phyloP scores from a whole-genome alignment of 2,113 vertebrate genomes.

The Scomber scombrus region DNA sequence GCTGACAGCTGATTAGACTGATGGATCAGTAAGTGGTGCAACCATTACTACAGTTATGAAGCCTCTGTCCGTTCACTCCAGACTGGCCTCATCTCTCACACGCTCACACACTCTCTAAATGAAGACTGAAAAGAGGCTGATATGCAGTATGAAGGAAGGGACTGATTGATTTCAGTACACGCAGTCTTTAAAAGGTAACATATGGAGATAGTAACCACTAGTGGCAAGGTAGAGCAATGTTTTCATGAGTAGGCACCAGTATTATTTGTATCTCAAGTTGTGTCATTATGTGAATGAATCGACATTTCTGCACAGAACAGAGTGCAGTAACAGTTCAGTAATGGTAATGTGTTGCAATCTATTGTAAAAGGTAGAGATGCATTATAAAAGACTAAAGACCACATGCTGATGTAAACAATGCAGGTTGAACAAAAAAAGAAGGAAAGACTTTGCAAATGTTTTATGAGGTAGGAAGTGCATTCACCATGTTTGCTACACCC shows the following conservation, averaged over 20 bases:
- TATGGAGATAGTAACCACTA: constrained; percentile 16
- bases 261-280: not conserved
- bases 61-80: constrained; percentile 52
- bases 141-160: constrained; percentile 10
- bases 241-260: not conserved
- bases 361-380: not conserved
- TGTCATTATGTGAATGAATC: not conserved
- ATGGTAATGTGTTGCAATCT: not conserved
- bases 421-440: not conserved
- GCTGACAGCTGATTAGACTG: constrained; percentile 70
- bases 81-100: constrained; percentile 45
- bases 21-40: constrained; percentile 62
- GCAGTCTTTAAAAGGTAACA: constrained; percentile 16
- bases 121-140: constrained; percentile 39
- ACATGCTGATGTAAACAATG: not conserved
- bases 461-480: not conserved
- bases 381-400: not conserved
- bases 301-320: not conserved
- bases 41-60: constrained; percentile 59
- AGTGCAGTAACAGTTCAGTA: constrained; percentile 1
- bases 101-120: constrained; percentile 21
- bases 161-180: constrained; percentile 34
- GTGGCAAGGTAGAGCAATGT: constrained; percentile 1
- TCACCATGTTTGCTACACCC: not conserved
- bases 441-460: not conserved